phyloP scores from a whole-genome alignment of 2,797 vertebrate genomes.

The Echeneis naucrates region DNA sequence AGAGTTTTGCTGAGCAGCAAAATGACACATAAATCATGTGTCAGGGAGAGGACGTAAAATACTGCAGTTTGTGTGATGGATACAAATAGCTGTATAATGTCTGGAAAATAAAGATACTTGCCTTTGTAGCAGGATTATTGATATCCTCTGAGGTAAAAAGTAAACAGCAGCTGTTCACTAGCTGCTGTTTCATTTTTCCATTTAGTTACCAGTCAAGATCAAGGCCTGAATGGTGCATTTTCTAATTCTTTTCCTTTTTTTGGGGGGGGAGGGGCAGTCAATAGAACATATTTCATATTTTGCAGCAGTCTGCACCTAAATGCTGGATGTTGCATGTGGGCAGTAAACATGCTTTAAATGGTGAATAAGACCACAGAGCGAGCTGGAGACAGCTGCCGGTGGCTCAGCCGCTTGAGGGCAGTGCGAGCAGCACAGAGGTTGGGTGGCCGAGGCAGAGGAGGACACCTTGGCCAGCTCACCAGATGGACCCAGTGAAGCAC shows the following conservation, averaged over 20 bases:
- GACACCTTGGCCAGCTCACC: constrained; percentile 66
- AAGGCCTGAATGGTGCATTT: constrained; percentile 2
- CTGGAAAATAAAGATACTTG: constrained; percentile 75
- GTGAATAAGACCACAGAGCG: background rate
- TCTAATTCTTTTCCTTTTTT: background rate
- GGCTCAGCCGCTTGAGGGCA: constrained; percentile 64
- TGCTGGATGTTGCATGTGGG: too few species aligned
- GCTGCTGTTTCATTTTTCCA: constrained; percentile 17
- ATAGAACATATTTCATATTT: background rate
- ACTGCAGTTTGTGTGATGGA: constrained; percentile 64
- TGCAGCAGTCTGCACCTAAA: too few species aligned
- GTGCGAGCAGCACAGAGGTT: constrained; percentile 42
- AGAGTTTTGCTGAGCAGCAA: constrained; percentile 49
- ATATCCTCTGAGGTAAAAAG: constrained; percentile 39
- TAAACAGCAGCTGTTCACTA: constrained; percentile 5
- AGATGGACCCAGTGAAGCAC: constrained; percentile 74
- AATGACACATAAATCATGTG: constrained; percentile 80
- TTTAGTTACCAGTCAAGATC: constrained; percentile 4
- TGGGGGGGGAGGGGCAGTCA: too few species aligned
- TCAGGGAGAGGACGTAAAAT: constrained; percentile 59
- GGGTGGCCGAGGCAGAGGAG: constrained; percentile 34
- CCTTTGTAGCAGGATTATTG: constrained; percentile 43
- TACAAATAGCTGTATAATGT: constrained; percentile 73
- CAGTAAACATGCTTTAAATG: background rate
- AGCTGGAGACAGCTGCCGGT: constrained; percentile 10